These are phyloP conservation scores for Plagodis dolabraria DNA, from an alignment of 2,888 invertebrate species.

Conservation along the genomic window DNA sequence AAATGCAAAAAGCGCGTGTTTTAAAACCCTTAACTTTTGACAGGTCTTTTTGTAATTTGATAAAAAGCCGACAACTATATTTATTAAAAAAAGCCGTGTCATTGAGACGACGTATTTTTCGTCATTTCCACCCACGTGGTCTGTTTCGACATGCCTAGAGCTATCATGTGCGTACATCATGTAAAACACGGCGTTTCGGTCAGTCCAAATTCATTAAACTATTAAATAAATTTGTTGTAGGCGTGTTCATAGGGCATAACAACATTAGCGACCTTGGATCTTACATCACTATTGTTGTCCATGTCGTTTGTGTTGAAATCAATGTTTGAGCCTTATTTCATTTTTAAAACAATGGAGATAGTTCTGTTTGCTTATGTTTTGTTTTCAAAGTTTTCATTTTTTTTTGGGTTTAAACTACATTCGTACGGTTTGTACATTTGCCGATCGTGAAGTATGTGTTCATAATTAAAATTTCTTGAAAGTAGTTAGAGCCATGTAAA, in stretches of 20 bases:
- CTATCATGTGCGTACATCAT: constrained; percentile 46
- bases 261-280: constrained; percentile 52
- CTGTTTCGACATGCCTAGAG: constrained; percentile 49
- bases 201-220: constrained; percentile 39
- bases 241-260: constrained; percentile 47
- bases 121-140: constrained; percentile 47
- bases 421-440: too few relatives aligned
- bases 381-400: background rate
- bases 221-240: constrained; percentile 38
- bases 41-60: constrained; percentile 21
- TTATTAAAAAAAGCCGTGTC: constrained; percentile 21
- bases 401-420: too few relatives aligned
- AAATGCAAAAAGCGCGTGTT: constrained; percentile 22
- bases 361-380: constrained; percentile 8
- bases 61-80: constrained; percentile 5
- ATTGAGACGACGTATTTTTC: constrained; percentile 30
- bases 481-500: too few relatives aligned
- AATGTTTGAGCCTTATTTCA: constrained; percentile 39
- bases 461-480: too few relatives aligned
- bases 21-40: constrained; percentile 21
- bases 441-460: too few relatives aligned
- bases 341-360: constrained; percentile 32
- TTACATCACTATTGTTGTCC: constrained; percentile 44
- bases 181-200: constrained; percentile 52
- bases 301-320: constrained; percentile 39